A percentile compares a stretch with the other conserved stretches of the same genome.
Conservation (phyloP, 2,113 vertebrate genomes). For the crab-eating macaque (Macaca fascicularis) region T2T-MFA8v1.1 NC_088392.1:63462001-63462500, state of each 20-base stretch:
- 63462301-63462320: conserved; percentile 30
- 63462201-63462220: conserved; percentile 48
- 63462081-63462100: conserved; percentile 64
- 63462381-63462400: conserved; percentile 31
- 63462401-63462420: too few species aligned
- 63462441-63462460: too few species aligned
- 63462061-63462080: conserved; percentile 47
- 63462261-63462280: conserved; percentile 62
- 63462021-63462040: neutral
- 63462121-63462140: conserved; percentile 57
- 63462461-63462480: too few species aligned
- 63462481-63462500: too few species aligned
- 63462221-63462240: conserved; percentile 71
- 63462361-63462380: conserved; percentile 63
- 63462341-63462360: neutral
- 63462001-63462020: neutral
- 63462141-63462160: conserved; percentile 40
- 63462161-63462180: conserved; percentile 63
- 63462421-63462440: too few species aligned
- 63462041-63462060: conserved; percentile 40
- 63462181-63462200: conserved; percentile 67
- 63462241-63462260: conserved; percentile 44
- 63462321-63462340: neutral
- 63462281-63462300: neutral
- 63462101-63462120: conserved; percentile 37